Evolutionary conservation across 2,797 vertebrate species (phyloP).

Genomic region (Enteromius argenteus): DNA sequence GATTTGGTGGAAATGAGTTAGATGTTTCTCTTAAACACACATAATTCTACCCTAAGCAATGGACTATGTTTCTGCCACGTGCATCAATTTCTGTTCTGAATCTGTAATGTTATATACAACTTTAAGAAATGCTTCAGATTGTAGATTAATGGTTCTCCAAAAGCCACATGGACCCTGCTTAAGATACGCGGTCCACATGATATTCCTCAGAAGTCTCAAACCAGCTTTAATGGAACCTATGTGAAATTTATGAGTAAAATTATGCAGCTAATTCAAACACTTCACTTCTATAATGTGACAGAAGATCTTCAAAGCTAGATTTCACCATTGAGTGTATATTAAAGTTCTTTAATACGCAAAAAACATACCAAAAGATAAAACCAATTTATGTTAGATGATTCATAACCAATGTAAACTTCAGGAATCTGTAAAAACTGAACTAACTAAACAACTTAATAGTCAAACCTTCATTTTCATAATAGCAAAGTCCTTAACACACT

Average conservation of each 20-base stretch:
- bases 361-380: no score
- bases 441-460: not conserved
- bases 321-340: not conserved
- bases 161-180: not conserved
- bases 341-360: not conserved
- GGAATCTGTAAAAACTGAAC: not conserved
- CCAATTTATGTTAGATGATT: no score
- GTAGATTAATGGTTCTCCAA: not conserved
- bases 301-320: not conserved
- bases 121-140: not conserved
- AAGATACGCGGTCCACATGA: not conserved
- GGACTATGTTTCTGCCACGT: not conserved
- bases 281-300: not conserved
- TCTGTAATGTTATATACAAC: not conserved
- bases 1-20: not conserved
- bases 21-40: not conserved
- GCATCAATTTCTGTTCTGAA: not conserved
- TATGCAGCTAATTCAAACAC: not conserved
- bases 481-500: not conserved
- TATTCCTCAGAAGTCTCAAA: not conserved
- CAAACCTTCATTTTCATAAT: not conserved
- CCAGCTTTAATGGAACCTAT: not conserved
- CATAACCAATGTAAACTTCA: no score
- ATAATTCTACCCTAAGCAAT: not conserved
- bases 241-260: slow-evolving; percentile 11